Percentiles rank a stretch among this genome's conserved stretches.
Evolutionary conservation across 2,113 vertebrate genomes (phyloP).

Genomic region (Vicugna pacos): DNA sequence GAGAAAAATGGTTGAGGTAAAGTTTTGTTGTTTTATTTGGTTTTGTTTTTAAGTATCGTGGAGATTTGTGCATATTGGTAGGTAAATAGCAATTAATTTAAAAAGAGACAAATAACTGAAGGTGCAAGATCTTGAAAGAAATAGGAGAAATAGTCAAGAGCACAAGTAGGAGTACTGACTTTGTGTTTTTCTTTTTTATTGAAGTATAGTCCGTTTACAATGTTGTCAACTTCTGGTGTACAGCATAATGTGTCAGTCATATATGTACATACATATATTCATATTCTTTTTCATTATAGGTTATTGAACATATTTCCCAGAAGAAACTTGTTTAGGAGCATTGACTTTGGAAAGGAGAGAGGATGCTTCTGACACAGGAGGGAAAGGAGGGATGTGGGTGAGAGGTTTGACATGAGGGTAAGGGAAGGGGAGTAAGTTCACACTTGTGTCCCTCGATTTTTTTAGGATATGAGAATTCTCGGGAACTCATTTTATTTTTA

Average conservation of each 20-base stretch:
- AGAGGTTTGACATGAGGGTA: neutral
- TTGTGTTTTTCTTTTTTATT: neutral
- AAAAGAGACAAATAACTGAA: slow-evolving; percentile 48
- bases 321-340: too few relatives aligned
- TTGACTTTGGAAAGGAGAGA: slow-evolving; percentile 17
- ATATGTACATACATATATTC: too few relatives aligned
- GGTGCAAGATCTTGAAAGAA: neutral
- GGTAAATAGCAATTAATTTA: neutral
- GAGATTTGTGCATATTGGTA: neutral
- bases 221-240: too few relatives aligned
- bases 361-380: neutral
- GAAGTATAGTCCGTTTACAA: too few relatives aligned
- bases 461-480: neutral
- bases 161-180: neutral
- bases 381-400: neutral
- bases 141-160: neutral
- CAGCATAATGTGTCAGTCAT: too few relatives aligned
- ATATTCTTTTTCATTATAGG: too few relatives aligned
- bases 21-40: neutral
- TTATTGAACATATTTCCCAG: too few relatives aligned
- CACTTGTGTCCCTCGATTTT: neutral
- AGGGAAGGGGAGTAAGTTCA: neutral
- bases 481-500: neutral
- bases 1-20: neutral
- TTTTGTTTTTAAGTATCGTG: slow-evolving; percentile 13